A percentile compares a stretch with the other conserved stretches of the same genome.
phyloP scores from a whole-genome alignment of 2,888 invertebrate species.

The Notodonta dromedarius region DNA sequence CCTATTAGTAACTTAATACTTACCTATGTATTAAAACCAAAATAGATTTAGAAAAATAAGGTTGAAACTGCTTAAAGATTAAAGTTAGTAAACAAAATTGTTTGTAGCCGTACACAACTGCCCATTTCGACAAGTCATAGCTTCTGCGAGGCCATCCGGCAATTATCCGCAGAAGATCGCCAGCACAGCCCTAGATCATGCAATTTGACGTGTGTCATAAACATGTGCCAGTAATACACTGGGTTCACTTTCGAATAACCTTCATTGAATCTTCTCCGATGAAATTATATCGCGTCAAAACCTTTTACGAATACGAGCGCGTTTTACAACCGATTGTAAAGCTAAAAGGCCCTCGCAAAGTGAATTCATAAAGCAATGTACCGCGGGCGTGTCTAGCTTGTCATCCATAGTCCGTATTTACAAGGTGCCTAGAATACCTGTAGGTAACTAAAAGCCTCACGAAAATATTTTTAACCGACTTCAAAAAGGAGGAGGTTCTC shows the following conservation, averaged over 20 bases:
- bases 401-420: conserved; percentile 26
- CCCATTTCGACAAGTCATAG: neutral
- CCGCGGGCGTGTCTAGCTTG: conserved; percentile 33
- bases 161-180: conserved; percentile 29
- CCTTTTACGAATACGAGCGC: conserved; percentile 42
- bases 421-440: conserved; percentile 8
- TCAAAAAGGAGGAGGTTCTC: too few relatives aligned
- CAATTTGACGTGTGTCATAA: conserved; percentile 50
- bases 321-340: conserved; percentile 39
- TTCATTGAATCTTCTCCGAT: conserved; percentile 42
- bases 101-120: too few relatives aligned
- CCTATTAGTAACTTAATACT: too few relatives aligned
- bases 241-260: conserved; percentile 34
- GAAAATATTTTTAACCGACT: too few relatives aligned
- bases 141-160: neutral
- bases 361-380: conserved; percentile 48
- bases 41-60: too few relatives aligned
- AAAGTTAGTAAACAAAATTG: too few relatives aligned
- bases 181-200: conserved; percentile 49
- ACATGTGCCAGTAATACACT: conserved; percentile 44
- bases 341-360: conserved; percentile 37
- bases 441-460: conserved; percentile 21
- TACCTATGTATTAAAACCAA: too few relatives aligned
- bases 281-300: conserved; percentile 41
- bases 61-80: too few relatives aligned